A percentile compares a stretch with the other conserved stretches of the same genome.
Evolutionary conservation across 2,888 invertebrate species (phyloP).

Genomic region (Drosophila parthenogenetica): DNA sequence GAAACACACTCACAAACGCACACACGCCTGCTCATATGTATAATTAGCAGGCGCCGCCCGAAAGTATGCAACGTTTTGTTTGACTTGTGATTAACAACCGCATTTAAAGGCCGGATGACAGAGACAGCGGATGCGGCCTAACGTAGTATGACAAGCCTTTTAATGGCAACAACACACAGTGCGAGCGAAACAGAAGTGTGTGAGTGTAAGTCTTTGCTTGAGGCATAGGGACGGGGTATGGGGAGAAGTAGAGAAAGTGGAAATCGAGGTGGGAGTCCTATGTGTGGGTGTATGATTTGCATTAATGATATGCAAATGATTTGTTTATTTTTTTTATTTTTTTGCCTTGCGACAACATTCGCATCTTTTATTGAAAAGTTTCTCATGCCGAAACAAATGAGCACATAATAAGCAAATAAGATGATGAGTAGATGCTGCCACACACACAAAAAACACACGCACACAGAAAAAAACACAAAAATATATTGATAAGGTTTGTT

Average conservation of each 20-base stretch:
- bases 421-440: slow-evolving; percentile 14
- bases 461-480: slow-evolving; percentile 39
- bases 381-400: slow-evolving; percentile 60
- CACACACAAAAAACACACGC: slow-evolving; percentile 3
- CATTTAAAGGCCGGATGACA: slow-evolving; percentile 45
- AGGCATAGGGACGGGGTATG: background rate
- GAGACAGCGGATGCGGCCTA: slow-evolving; percentile 23
- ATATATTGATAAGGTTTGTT: slow-evolving; percentile 45
- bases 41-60: slow-evolving; percentile 63
- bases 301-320: slow-evolving; percentile 81
- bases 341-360: slow-evolving; percentile 59
- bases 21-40: slow-evolving; percentile 26
- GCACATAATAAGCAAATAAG: slow-evolving; percentile 68
- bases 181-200: slow-evolving; percentile 7
- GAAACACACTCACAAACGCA: slow-evolving; percentile 13
- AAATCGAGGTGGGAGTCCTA: too few species aligned
- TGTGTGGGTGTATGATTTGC: slow-evolving; percentile 56
- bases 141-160: slow-evolving; percentile 67
- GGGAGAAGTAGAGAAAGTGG: too few species aligned
- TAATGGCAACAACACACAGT: slow-evolving; percentile 54
- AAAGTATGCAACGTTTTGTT: slow-evolving; percentile 72
- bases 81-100: slow-evolving; percentile 75
- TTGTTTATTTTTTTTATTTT: slow-evolving; percentile 69
- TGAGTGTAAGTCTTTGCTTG: too few species aligned
- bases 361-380: slow-evolving; percentile 75